Evolutionary conservation across 1,140 invertebrate genomes (phyloP).

Genomic region (Zeugodacus cucurbitae): DNA sequence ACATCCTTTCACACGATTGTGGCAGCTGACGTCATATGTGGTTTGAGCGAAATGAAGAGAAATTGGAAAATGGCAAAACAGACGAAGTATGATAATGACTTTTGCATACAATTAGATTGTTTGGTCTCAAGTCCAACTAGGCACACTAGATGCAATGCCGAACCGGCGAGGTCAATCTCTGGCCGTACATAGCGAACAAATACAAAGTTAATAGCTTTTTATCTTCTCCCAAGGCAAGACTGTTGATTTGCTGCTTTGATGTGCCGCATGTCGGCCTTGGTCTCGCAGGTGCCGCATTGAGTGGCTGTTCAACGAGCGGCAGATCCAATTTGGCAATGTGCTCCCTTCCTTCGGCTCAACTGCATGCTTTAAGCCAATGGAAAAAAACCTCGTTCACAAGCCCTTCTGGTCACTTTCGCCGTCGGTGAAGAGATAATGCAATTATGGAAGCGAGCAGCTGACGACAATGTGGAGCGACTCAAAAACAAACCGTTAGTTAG

Average conservation of each 20-base stretch:
- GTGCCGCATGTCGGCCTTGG: neutral
- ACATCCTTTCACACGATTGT: neutral
- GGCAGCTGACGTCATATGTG: neutral
- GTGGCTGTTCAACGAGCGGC: neutral
- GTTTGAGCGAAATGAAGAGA: neutral
- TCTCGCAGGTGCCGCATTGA: neutral
- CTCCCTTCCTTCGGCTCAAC: neutral
- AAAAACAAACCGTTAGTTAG: too few species aligned
- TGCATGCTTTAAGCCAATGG: neutral
- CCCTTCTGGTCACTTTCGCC: neutral
- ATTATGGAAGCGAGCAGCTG: neutral
- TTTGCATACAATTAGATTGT: conserved; percentile 20
- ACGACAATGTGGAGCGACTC: neutral
- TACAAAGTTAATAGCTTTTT: neutral
- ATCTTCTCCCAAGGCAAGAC: neutral
- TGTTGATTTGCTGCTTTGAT: neutral
- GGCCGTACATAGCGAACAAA: neutral
- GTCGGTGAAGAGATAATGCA: neutral
- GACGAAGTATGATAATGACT: conserved; percentile 5
- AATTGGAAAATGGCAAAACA: neutral
- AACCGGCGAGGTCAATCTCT: neutral
- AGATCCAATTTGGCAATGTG: neutral
- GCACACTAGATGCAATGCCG: neutral
- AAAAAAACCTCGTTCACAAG: neutral
- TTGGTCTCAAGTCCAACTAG: neutral